Percentiles rank a stretch among this genome's conserved stretches.
Conservation (phyloP, 2,113 vertebrate species). For the Hypanus sabinus region DNA sequence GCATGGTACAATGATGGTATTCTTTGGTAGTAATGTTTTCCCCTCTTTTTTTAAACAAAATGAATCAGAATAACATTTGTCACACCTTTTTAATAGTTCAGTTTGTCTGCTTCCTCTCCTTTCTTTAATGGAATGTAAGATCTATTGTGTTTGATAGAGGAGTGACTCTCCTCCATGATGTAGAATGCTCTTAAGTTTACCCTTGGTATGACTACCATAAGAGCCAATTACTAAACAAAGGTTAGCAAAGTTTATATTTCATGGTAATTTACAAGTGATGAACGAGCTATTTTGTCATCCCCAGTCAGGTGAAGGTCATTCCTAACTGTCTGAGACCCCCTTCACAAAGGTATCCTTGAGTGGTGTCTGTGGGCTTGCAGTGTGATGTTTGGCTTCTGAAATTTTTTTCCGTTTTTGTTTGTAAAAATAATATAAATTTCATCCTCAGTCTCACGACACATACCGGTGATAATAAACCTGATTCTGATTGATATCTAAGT, state of each 20-base stretch:
- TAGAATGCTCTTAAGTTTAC: conserved; percentile 18
- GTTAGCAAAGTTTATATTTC: conserved; percentile 33
- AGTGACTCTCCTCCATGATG: not conserved
- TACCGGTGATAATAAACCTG: no score
- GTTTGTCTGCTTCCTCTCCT: conserved; percentile 25
- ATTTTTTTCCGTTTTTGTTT: not conserved
- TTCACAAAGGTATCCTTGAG: not conserved
- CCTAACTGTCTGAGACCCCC: not conserved
- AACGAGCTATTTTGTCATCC: conserved; percentile 15
- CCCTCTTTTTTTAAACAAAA: not conserved
- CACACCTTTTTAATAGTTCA: conserved; percentile 8
- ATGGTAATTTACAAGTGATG: conserved; percentile 21
- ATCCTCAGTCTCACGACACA: no score
- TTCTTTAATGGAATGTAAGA: conserved; percentile 30
- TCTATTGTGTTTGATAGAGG: conserved; percentile 11
- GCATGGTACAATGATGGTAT: not conserved
- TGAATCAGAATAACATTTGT: conserved; percentile 28
- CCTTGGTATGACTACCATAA: not conserved
- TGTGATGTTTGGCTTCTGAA: not conserved
- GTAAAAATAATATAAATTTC: not conserved
- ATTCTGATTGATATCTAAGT: no score
- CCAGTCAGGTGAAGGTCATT: conserved; percentile 30
- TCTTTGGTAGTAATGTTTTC: not conserved
- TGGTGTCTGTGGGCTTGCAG: not conserved
- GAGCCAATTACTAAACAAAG: conserved; percentile 31